phyloP scores from a whole-genome alignment of 2,888 invertebrate genomes.

The Ferrisia virgata region DNA sequence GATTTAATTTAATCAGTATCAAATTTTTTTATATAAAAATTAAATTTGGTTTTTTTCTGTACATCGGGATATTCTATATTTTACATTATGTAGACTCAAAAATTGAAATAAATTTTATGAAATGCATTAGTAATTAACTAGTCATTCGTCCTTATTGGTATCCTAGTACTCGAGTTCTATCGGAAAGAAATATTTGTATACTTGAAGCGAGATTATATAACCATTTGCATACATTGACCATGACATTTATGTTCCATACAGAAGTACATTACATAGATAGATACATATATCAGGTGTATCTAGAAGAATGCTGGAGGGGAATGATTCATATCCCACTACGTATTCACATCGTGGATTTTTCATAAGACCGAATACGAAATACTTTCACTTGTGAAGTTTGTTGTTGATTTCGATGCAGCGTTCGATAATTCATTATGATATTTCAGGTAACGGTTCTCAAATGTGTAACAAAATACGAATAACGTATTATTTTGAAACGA shows the following conservation, averaged over 20 bases:
- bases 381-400: slow-evolving; percentile 24
- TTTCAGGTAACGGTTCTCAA: background rate
- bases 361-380: background rate
- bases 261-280: background rate
- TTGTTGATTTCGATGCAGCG: background rate
- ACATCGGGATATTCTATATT: background rate
- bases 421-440: background rate
- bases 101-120: background rate
- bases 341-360: background rate
- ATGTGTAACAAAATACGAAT: background rate
- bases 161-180: background rate
- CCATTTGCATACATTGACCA: background rate
- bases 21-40: background rate
- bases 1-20: background rate
- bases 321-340: slow-evolving; percentile 25
- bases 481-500: background rate
- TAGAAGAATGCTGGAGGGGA: slow-evolving; percentile 24
- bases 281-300: background rate
- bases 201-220: background rate
- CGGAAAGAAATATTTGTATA: background rate
- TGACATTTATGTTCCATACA: slow-evolving; percentile 1
- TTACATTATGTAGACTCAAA: background rate
- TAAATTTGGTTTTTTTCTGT: background rate
- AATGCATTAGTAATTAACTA: background rate
- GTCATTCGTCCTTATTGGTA: background rate